These are phyloP conservation scores for Calidris pugnax DNA, from an alignment of 2,113 vertebrate species.

Conservation along the genomic window DNA sequence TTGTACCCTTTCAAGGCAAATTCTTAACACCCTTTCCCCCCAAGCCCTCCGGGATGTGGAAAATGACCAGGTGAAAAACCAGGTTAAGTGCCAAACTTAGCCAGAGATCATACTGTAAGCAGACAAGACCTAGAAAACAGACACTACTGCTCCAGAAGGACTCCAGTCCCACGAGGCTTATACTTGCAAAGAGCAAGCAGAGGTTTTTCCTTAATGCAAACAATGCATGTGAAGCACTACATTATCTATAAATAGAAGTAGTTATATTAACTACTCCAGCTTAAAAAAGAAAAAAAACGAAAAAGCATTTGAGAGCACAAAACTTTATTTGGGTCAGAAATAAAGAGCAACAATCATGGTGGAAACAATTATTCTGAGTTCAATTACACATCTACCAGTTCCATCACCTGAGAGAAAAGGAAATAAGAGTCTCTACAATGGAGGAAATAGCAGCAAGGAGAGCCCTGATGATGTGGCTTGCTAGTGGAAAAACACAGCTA, in stretches of 20 bases:
- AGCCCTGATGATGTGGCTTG: background rate
- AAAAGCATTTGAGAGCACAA: background rate
- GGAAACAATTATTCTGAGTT: background rate
- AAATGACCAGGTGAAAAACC: background rate
- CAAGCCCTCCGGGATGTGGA: background rate
- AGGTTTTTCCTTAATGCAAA: background rate
- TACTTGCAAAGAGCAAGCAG: background rate
- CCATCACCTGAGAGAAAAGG: background rate
- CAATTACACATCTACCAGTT: background rate
- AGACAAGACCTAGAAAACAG: background rate
- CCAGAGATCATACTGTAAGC: background rate
- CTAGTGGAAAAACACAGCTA: conserved; percentile 3
- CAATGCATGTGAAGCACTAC: background rate
- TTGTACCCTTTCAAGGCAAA: background rate
- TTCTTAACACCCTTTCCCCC: background rate
- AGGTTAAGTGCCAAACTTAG: background rate
- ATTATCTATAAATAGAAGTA: background rate
- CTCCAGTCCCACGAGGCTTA: background rate
- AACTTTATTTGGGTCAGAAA: background rate
- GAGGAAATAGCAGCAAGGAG: background rate
- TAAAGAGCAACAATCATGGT: background rate
- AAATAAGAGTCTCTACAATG: background rate
- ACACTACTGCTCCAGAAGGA: background rate
- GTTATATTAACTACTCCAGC: background rate
- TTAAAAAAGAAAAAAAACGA: background rate